Evolutionary conservation across 2,888 invertebrate genomes (phyloP).

Genomic region (Leistus spinibarbis): DNA sequence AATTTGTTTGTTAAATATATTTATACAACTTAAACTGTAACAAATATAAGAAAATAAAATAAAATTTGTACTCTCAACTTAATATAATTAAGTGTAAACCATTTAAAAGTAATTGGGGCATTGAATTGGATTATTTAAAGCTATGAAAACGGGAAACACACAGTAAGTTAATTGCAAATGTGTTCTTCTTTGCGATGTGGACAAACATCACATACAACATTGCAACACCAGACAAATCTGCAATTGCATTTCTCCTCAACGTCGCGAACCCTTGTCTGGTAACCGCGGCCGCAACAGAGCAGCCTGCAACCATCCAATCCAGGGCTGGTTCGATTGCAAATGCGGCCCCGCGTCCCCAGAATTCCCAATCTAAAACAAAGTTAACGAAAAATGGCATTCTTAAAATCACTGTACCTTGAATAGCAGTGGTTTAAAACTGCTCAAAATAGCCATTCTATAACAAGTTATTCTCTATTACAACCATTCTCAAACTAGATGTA

Average conservation of each 20-base stretch:
- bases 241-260: slow-evolving; percentile 89
- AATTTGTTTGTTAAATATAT: no score
- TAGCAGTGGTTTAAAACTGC: no score
- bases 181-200: slow-evolving; percentile 80
- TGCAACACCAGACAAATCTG: slow-evolving; percentile 90
- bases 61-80: no score
- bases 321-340: slow-evolving; percentile 83
- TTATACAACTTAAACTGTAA: no score
- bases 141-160: neutral
- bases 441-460: no score
- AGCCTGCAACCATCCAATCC: slow-evolving; percentile 87
- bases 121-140: neutral
- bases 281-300: slow-evolving; percentile 88
- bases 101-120: no score
- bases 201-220: slow-evolving; percentile 84
- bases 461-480: no score
- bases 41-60: no score
- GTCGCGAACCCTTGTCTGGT: slow-evolving; percentile 80
- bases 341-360: slow-evolving; percentile 79
- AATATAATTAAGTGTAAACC: no score
- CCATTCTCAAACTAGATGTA: no score
- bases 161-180: slow-evolving; percentile 74
- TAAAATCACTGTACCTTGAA: no score
- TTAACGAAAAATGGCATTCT: no score
- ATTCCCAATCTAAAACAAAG: slow-evolving; percentile 69